A percentile compares a stretch with the other conserved stretches of the same genome.
These are phyloP conservation scores for Pandion haliaetus DNA, from an alignment of 2,113 vertebrate species.

Conservation along the genomic window DNA sequence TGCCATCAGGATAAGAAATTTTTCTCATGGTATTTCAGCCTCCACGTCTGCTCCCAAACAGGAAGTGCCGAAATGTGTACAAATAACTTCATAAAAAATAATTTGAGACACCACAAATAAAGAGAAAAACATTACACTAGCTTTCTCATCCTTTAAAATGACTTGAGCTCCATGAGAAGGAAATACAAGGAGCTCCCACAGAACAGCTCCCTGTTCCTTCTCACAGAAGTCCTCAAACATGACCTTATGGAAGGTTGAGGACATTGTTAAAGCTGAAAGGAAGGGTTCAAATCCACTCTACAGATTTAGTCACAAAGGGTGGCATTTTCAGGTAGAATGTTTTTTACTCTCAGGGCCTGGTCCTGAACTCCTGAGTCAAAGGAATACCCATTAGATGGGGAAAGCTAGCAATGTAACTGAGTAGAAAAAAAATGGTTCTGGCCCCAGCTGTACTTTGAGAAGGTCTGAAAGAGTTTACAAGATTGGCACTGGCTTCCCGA, in stretches of 20 bases:
- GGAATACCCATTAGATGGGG: neutral
- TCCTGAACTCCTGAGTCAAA: neutral
- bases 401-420: neutral
- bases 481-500: slow-evolving; percentile 25
- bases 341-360: neutral
- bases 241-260: neutral
- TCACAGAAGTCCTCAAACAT: neutral
- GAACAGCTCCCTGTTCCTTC: neutral
- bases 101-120: slow-evolving; percentile 34
- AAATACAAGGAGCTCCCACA: neutral
- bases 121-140: slow-evolving; percentile 33
- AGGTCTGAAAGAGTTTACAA: slow-evolving; percentile 9
- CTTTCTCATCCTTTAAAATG: slow-evolving; percentile 49
- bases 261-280: neutral
- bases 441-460: neutral
- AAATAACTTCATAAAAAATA: slow-evolving; percentile 56
- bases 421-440: neutral
- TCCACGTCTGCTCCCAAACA: slow-evolving; percentile 31
- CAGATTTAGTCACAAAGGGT: neutral
- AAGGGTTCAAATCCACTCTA: neutral
- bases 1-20: slow-evolving; percentile 34
- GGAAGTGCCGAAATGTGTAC: slow-evolving; percentile 45
- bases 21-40: slow-evolving; percentile 61
- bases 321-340: neutral
- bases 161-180: slow-evolving; percentile 52